phyloP scores from a whole-genome alignment of 2,888 invertebrate species.

The Eumerus sabulonum region DNA sequence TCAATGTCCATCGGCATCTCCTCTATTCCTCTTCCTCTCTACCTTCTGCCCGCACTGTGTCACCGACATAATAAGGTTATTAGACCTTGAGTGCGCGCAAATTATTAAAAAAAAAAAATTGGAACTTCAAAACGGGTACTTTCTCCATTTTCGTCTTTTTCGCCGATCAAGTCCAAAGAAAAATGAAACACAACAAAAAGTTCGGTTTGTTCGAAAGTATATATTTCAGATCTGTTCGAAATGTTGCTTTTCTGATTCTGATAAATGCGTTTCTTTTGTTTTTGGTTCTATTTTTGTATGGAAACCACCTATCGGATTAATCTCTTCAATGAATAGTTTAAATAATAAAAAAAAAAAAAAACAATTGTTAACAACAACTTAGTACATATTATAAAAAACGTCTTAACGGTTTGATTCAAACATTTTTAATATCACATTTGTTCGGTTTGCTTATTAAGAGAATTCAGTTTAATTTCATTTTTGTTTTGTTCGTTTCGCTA shows the following conservation, averaged over 20 bases:
- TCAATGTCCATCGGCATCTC: no score
- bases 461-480: conserved; percentile 29
- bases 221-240: conserved; percentile 57
- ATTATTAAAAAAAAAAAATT: no score
- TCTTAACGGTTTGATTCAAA: conserved; percentile 58
- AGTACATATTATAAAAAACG: conserved; percentile 50
- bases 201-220: conserved; percentile 33
- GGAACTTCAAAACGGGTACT: no score
- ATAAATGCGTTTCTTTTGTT: conserved; percentile 12
- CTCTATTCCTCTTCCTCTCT: no score
- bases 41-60: no score
- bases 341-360: conserved; percentile 36
- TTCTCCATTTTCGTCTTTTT: no score
- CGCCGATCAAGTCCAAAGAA: no score
- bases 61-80: no score
- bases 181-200: not conserved
- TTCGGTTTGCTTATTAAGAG: conserved; percentile 40
- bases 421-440: conserved; percentile 65
- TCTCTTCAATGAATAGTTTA: conserved; percentile 40
- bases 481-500: conserved; percentile 17
- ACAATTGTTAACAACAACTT: conserved; percentile 48
- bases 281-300: conserved; percentile 44
- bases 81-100: no score
- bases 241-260: conserved; percentile 16
- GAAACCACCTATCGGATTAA: conserved; percentile 55